These are phyloP conservation scores for Amblyopsis rosae DNA, from an alignment of 2,113 vertebrate species.

Conservation along the genomic window DNA sequence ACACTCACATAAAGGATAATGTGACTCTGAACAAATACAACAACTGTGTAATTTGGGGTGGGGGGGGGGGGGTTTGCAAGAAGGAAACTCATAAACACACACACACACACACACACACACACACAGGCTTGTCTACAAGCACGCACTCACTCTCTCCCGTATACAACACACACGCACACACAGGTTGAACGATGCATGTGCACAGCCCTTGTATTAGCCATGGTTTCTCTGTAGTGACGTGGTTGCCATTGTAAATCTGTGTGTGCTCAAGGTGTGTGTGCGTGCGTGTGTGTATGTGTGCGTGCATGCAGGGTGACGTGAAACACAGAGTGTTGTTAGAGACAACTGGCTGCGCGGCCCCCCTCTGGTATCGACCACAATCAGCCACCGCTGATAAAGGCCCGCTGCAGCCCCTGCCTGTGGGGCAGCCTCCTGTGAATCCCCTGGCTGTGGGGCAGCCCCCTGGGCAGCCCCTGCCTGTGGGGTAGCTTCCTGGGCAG, in stretches of 20 bases:
- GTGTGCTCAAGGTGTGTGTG: slow-evolving; percentile 20
- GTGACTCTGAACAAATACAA: too few species aligned
- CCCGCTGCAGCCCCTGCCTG: slow-evolving; percentile 34
- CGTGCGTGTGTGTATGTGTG: not conserved
- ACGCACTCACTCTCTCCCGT: slow-evolving; percentile 11
- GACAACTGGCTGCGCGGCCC: slow-evolving; percentile 27
- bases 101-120: not conserved
- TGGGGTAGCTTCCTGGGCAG: too few species aligned
- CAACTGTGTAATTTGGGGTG: not conserved
- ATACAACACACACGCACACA: slow-evolving; percentile 23
- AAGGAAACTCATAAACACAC: not conserved
- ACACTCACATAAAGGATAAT: too few species aligned
- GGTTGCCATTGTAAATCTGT: slow-evolving; percentile 51
- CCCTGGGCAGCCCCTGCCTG: slow-evolving; percentile 17
- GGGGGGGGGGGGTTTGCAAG: not conserved
- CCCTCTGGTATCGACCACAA: slow-evolving; percentile 51
- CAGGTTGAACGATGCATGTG: slow-evolving; percentile 36
- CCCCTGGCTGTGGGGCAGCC: not conserved
- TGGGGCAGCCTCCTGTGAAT: too few species aligned
- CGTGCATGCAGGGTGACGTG: slow-evolving; percentile 10
- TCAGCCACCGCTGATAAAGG: slow-evolving; percentile 43
- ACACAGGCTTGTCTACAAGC: not conserved
- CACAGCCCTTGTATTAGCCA: slow-evolving; percentile 60
- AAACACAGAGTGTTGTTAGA: slow-evolving; percentile 26
- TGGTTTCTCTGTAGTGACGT: slow-evolving; percentile 61